Evolutionary conservation across 2,888 invertebrate genomes (phyloP).

Genomic region (Hirtodrosophila histrioides): DNA sequence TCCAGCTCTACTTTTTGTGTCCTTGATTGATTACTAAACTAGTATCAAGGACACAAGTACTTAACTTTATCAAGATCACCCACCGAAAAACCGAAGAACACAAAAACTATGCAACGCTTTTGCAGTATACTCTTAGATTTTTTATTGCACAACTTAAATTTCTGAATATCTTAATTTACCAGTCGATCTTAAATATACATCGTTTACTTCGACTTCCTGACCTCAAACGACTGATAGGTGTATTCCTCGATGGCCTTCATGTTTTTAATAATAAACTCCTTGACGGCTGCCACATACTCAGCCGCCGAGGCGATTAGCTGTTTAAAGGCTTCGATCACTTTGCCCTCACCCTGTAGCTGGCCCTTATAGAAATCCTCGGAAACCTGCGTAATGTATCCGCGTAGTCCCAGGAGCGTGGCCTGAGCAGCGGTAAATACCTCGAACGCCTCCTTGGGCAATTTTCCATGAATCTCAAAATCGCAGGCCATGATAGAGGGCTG

Average conservation of each 20-base stretch:
- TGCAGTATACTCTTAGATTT: no score
- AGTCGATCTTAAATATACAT: background rate
- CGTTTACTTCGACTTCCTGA: constrained; percentile 7
- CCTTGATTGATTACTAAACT: no score
- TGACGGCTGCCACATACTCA: constrained; percentile 59
- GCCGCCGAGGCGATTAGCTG: constrained; percentile 46
- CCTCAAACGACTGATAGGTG: constrained; percentile 54
- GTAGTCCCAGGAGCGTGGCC: constrained; percentile 45
- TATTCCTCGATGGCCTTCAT: constrained; percentile 44
- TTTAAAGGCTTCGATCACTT: constrained; percentile 61
- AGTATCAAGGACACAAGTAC: no score
- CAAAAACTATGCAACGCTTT: no score
- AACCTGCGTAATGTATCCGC: constrained; percentile 54
- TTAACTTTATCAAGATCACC: no score
- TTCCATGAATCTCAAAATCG: constrained; percentile 55
- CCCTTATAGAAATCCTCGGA: constrained; percentile 43
- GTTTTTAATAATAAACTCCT: constrained; percentile 57
- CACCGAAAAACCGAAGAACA: no score
- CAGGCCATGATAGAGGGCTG: constrained; percentile 44
- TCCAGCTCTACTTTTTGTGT: no score
- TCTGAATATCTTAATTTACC: background rate
- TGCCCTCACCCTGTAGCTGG: constrained; percentile 54
- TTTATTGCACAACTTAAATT: background rate
- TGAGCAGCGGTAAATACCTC: constrained; percentile 56
- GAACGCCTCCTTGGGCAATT: constrained; percentile 56